Percentiles rank a stretch among this genome's conserved stretches.
phyloP scores from a whole-genome alignment of 2,113 vertebrate species.

The Lophotis ruficrista region DNA sequence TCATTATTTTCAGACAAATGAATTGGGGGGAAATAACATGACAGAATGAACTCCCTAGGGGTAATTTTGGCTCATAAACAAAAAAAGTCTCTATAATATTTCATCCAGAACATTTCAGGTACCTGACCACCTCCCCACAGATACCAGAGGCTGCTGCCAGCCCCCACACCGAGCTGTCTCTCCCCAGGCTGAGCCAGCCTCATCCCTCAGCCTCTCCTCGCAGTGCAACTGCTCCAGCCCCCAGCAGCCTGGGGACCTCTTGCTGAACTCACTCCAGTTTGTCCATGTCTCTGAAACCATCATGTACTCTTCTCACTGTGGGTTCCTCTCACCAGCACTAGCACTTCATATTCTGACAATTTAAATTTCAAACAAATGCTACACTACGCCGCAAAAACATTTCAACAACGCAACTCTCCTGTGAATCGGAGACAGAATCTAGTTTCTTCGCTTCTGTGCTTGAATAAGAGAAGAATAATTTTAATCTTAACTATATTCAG shows the following conservation, averaged over 20 bases:
- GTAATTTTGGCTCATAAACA: not conserved
- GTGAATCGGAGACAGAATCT: not conserved
- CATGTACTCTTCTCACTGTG: not conserved
- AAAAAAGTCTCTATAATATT: not conserved
- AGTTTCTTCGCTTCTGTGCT: not conserved
- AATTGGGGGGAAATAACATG: not conserved
- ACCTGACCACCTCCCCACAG: not conserved
- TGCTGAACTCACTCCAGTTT: not conserved
- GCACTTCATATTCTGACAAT: accelerated
- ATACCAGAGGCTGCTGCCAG: accelerated
- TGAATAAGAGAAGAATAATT: not conserved
- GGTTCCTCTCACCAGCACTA: not conserved
- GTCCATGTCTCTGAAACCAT: not conserved
- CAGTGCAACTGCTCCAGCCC: not conserved
- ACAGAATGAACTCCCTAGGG: not conserved
- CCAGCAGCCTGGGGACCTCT: accelerated
- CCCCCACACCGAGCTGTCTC: accelerated
- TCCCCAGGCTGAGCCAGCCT: not conserved
- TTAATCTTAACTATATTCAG: not conserved
- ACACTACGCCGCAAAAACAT: accelerated
- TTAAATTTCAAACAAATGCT: not conserved
- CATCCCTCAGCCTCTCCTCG: not conserved
- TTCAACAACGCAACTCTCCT: not conserved
- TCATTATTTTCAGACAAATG: not conserved
- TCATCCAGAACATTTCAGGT: not conserved